Evolutionary conservation across 92 coral and sea anemone genomes (phyloP).

Genomic region (Porites rus): DNA sequence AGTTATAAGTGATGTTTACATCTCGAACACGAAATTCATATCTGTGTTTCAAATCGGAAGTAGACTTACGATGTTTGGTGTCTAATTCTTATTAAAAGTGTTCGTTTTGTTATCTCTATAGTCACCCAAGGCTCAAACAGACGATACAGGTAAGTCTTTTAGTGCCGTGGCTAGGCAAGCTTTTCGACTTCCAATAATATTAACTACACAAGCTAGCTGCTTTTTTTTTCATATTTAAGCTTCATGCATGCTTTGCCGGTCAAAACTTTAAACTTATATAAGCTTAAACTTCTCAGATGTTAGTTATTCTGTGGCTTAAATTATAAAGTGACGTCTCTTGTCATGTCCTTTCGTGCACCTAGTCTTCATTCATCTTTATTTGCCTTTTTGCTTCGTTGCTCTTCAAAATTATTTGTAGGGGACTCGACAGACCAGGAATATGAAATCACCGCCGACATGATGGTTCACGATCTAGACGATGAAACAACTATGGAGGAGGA

Average conservation of each 20-base stretch:
- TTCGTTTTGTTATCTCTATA: slow-evolving; percentile 32
- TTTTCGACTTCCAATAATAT: too few relatives aligned
- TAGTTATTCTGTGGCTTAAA: too few relatives aligned
- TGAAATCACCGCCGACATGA: slow-evolving; percentile 91
- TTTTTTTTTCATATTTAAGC: too few relatives aligned
- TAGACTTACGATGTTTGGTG: slow-evolving; percentile 4
- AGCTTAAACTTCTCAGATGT: too few relatives aligned
- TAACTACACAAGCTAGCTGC: too few relatives aligned
- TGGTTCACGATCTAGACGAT: slow-evolving; percentile 96
- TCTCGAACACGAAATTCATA: too few relatives aligned
- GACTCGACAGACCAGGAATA: slow-evolving; percentile 95
- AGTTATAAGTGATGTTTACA: slow-evolving; percentile 30
- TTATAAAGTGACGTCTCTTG: neutral
- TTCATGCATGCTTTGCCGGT: too few relatives aligned
- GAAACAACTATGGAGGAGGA: slow-evolving; percentile 99
- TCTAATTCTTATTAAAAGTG: slow-evolving; percentile 1
- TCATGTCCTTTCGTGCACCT: neutral
- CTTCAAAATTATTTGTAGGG: slow-evolving; percentile 49
- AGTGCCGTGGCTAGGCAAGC: neutral
- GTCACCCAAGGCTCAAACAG: slow-evolving; percentile 78
- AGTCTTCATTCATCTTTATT: neutral
- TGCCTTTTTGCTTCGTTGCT: slow-evolving; percentile 3
- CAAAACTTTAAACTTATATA: neutral
- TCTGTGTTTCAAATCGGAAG: slow-evolving; percentile 48
- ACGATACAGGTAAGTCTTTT: slow-evolving; percentile 64